These are phyloP conservation scores for Paraplagusia blochii DNA, from an alignment of 2,113 vertebrate genomes.

Conservation along the genomic window DNA sequence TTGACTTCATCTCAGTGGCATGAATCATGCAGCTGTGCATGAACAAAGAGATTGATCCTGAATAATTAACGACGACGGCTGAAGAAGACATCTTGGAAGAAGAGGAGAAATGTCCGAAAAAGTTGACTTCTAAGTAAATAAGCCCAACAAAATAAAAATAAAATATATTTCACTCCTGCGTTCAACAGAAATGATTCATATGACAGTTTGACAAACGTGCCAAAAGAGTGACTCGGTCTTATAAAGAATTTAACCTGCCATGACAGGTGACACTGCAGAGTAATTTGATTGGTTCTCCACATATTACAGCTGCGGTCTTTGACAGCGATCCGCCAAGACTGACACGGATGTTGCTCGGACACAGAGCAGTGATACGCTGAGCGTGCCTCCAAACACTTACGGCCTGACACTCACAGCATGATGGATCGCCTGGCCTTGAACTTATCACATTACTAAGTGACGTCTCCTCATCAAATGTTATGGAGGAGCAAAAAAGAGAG, in stretches of 20 bases:
- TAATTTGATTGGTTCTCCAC: constrained; percentile 24
- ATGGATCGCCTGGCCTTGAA: constrained; percentile 28
- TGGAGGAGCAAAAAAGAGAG: too few relatives aligned
- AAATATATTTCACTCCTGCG: too few relatives aligned
- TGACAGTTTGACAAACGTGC: too few relatives aligned
- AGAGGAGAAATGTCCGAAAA: too few relatives aligned
- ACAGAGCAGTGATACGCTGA: constrained; percentile 24
- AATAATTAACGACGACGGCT: too few relatives aligned
- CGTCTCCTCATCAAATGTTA: background rate
- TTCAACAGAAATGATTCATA: too few relatives aligned
- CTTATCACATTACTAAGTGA: constrained; percentile 42
- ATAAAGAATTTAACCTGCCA: constrained; percentile 17
- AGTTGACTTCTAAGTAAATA: too few relatives aligned
- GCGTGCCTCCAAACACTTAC: constrained; percentile 18
- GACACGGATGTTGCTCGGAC: constrained; percentile 19
- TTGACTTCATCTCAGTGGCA: too few relatives aligned
- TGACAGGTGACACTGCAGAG: background rate
- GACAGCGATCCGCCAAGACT: constrained; percentile 20
- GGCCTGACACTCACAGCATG: constrained; percentile 17
- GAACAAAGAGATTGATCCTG: too few relatives aligned
- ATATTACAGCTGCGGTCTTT: constrained; percentile 1
- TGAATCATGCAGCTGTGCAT: too few relatives aligned
- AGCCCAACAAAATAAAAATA: too few relatives aligned
- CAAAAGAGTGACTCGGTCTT: background rate
- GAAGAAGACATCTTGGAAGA: too few relatives aligned